Conservation (phyloP, 2,113 vertebrate species). For the Chiloscyllium plagiosum region DNA sequence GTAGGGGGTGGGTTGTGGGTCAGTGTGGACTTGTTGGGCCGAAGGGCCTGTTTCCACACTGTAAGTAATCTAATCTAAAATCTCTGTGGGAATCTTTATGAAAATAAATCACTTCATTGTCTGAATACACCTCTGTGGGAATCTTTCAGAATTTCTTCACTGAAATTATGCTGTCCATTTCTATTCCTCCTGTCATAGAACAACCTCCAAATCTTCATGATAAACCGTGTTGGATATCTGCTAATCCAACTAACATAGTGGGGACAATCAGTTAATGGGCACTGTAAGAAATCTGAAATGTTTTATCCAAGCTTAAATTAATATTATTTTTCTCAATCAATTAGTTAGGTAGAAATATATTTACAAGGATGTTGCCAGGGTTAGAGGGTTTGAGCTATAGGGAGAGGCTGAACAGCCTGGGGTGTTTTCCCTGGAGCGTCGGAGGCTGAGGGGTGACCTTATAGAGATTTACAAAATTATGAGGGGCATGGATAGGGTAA, state of each 20-base stretch:
- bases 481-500: too few species aligned
- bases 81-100: too few species aligned
- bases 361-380: neutral
- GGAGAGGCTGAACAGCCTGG: too few species aligned
- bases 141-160: neutral
- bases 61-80: too few species aligned
- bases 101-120: neutral
- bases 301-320: neutral
- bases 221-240: neutral
- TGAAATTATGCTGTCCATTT: neutral
- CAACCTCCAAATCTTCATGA: neutral
- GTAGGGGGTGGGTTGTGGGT: too few species aligned
- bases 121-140: neutral
- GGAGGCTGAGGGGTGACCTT: too few species aligned
- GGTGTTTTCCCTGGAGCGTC: too few species aligned
- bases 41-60: too few species aligned
- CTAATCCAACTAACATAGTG: neutral
- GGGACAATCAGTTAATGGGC: neutral
- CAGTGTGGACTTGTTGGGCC: too few species aligned
- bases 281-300: too few species aligned
- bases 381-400: too few species aligned
- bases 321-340: neutral
- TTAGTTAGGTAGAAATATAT: neutral
- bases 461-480: too few species aligned
- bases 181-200: neutral